A percentile compares a stretch with the other conserved stretches of the same genome.
Conservation (phyloP, 1,140 invertebrate species). For the Acromyrmex heyeri region DNA sequence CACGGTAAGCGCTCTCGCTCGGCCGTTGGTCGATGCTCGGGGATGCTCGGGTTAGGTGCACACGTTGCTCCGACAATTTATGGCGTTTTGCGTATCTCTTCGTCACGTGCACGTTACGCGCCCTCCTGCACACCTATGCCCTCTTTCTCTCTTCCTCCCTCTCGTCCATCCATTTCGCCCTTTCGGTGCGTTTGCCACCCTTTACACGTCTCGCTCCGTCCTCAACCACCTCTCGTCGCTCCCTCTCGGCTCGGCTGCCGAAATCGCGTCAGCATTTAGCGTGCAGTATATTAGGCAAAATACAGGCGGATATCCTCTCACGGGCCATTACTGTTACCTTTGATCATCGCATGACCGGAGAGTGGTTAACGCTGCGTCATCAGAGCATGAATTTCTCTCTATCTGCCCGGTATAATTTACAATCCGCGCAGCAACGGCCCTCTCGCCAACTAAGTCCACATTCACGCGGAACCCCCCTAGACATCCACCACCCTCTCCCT, state of each 20-base stretch:
- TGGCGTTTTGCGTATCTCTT: conserved; percentile 67
- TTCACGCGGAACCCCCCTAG: conserved; percentile 28
- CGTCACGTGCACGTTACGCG: conserved; percentile 27
- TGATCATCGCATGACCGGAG: conserved; percentile 85
- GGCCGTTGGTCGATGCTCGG: conserved; percentile 45
- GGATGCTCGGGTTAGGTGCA: conserved; percentile 65
- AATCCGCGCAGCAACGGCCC: conserved; percentile 71
- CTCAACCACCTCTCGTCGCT: background rate
- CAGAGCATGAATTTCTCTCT: conserved; percentile 86
- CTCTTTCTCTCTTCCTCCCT: background rate
- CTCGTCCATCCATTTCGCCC: background rate
- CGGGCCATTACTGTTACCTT: conserved; percentile 86
- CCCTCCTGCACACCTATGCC: conserved; percentile 8
- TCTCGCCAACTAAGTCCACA: conserved; percentile 60
- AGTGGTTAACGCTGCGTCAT: conserved; percentile 85
- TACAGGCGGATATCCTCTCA: conserved; percentile 85
- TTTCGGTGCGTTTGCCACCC: conserved; percentile 30
- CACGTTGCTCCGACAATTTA: conserved; percentile 80
- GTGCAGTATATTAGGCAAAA: conserved; percentile 86
- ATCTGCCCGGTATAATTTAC: conserved; percentile 85
- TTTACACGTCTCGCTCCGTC: background rate
- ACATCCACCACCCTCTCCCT: background rate
- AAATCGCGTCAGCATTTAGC: conserved; percentile 86
- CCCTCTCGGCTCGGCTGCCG: conserved; percentile 72
- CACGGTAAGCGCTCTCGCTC: conserved; percentile 73